These are phyloP conservation scores for Silurus glanis DNA, from an alignment of 2,113 vertebrate species.

Conservation along the genomic window DNA sequence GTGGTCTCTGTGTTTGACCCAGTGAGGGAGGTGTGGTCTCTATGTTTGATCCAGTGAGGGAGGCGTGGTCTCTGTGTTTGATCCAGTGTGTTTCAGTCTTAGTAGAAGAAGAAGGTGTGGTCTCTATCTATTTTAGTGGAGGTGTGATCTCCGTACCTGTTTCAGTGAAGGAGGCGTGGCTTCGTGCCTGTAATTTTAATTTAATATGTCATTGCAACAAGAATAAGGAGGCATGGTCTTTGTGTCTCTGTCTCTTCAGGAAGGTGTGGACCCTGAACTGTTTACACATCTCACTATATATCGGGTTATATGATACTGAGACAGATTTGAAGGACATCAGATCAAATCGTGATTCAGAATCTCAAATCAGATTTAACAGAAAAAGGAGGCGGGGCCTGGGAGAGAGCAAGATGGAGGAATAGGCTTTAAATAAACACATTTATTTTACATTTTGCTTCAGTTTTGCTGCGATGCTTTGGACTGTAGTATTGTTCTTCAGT, in stretches of 20 bases:
- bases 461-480: background rate
- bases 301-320: background rate
- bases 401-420: background rate
- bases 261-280: background rate
- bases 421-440: background rate
- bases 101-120: background rate
- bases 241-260: background rate
- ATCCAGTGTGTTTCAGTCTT: background rate
- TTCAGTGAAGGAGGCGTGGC: background rate
- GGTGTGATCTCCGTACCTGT: background rate
- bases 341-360: background rate
- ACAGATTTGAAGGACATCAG: background rate
- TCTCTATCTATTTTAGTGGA: background rate
- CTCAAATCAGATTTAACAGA: background rate
- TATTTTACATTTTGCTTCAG: background rate
- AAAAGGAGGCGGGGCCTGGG: background rate
- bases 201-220: background rate
- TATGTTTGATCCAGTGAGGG: no score
- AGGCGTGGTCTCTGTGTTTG: background rate
- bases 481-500: background rate
- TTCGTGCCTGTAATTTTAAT: background rate
- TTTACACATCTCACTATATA: background rate
- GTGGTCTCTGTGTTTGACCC: background rate
- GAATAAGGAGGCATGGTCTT: background rate
- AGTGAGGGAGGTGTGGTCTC: background rate